A percentile compares a stretch with the other conserved stretches of the same genome.
These are phyloP conservation scores for Polylopha cassiicola DNA, from an alignment of 2,888 invertebrate species.

Conservation along the genomic window DNA sequence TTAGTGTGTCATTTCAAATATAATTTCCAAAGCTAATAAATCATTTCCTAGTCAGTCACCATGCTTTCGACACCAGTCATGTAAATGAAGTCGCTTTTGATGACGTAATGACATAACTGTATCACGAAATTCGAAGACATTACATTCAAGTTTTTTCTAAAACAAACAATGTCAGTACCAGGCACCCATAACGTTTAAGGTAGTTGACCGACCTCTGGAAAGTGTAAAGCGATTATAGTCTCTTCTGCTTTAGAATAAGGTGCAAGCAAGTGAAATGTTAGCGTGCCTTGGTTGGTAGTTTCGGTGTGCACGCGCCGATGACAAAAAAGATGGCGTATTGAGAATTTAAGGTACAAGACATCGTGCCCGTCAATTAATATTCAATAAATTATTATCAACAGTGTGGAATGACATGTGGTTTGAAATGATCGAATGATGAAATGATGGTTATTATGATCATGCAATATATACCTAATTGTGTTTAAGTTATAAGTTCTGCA, in stretches of 20 bases:
- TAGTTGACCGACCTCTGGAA: slow-evolving; percentile 65
- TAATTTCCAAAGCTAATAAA: too few species aligned
- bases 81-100: too few species aligned
- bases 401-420: too few species aligned
- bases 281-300: slow-evolving; percentile 4
- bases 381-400: slow-evolving; percentile 5
- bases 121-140: slow-evolving; percentile 21
- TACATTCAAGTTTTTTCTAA: slow-evolving; percentile 37
- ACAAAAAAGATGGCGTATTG: slow-evolving; percentile 20
- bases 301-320: slow-evolving; percentile 23
- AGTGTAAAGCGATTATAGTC: slow-evolving; percentile 11
- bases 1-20: too few species aligned
- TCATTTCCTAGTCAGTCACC: too few species aligned
- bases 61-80: too few species aligned
- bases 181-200: slow-evolving; percentile 53
- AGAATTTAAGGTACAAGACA: slow-evolving; percentile 11
- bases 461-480: too few species aligned
- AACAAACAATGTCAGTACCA: slow-evolving; percentile 51
- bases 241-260: slow-evolving; percentile 9
- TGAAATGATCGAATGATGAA: background rate
- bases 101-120: slow-evolving; percentile 17
- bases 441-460: background rate
- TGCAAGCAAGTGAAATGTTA: slow-evolving; percentile 4
- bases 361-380: slow-evolving; percentile 16
- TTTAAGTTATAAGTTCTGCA: too few species aligned